Evolutionary conservation across 2,797 vertebrate genomes (phyloP).

Genomic region (Linurgus olivaceus): DNA sequence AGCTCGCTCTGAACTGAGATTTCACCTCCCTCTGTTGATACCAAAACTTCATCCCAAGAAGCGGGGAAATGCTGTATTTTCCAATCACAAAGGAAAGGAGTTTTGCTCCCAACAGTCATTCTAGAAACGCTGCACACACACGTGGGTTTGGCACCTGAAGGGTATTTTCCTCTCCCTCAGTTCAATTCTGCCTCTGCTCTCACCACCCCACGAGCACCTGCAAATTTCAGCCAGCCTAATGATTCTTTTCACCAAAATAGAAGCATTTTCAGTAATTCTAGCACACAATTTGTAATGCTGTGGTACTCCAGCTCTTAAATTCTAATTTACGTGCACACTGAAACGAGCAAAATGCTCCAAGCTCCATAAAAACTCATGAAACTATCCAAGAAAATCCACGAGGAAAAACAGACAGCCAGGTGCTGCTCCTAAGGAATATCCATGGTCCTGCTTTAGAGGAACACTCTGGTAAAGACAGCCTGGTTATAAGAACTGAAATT

Average conservation of each 20-base stretch:
- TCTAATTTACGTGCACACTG: accelerated
- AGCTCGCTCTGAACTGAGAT: not conserved
- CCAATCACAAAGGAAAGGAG: not conserved
- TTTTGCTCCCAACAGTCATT: not conserved
- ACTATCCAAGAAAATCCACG: accelerated
- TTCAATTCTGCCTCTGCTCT: not conserved
- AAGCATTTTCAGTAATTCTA: not conserved
- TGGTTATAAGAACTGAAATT: not conserved
- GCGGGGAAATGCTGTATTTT: not conserved
- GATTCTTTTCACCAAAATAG: not conserved
- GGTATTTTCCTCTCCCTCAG: accelerated
- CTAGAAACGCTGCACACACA: not conserved
- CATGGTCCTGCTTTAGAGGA: accelerated
- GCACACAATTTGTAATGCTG: accelerated
- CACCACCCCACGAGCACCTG: not conserved
- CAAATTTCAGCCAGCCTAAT: not conserved
- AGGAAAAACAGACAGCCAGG: not conserved
- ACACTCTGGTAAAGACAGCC: not conserved
- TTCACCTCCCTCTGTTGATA: not conserved
- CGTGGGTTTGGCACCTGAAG: not conserved
- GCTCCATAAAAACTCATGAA: not conserved
- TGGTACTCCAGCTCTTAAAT: not conserved
- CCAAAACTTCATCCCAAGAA: not conserved
- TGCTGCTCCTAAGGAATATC: not conserved
- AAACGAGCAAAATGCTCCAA: not conserved